These are phyloP conservation scores for Gephyroberyx darwinii DNA, from an alignment of 2,797 vertebrate species.

Conservation along the genomic window DNA sequence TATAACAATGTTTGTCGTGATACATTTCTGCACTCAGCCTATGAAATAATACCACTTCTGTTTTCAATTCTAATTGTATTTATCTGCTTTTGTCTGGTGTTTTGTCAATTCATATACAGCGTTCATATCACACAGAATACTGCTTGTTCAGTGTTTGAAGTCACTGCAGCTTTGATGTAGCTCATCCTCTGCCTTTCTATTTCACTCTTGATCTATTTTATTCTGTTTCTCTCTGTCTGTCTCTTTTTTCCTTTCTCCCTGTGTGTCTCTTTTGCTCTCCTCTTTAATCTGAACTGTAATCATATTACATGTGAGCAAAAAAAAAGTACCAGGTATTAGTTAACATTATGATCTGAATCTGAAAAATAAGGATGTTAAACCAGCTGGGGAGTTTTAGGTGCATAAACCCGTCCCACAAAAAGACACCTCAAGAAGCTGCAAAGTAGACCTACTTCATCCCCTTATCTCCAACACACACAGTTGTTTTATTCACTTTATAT, in stretches of 20 bases:
- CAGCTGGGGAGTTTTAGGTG: conserved; percentile 28
- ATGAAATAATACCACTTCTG: conserved; percentile 4
- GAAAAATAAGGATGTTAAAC: conserved; percentile 31
- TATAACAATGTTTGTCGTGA: conserved; percentile 5
- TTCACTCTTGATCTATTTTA: not conserved
- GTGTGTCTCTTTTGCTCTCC: not conserved
- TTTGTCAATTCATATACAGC: too few species aligned
- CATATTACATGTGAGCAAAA: conserved; percentile 9
- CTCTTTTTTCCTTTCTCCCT: not conserved
- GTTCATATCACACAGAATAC: not conserved
- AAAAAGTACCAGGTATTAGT: not conserved
- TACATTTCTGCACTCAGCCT: conserved; percentile 8
- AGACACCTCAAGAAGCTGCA: conserved; percentile 52
- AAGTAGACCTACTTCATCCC: conserved; percentile 32
- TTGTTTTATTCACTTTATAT: conserved; percentile 59
- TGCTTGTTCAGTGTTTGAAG: not conserved
- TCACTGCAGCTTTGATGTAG: conserved; percentile 4
- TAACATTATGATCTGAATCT: conserved; percentile 6
- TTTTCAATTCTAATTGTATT: conserved; percentile 1
- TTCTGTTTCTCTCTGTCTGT: conserved; percentile 8
- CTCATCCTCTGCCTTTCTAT: not conserved
- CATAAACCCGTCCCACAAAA: conserved; percentile 40
- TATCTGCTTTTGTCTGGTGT: conserved; percentile 7
- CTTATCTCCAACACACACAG: conserved; percentile 70
- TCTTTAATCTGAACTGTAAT: not conserved